Conservation (phyloP, 1,140 invertebrate genomes). For the Eueides isabella region DNA sequence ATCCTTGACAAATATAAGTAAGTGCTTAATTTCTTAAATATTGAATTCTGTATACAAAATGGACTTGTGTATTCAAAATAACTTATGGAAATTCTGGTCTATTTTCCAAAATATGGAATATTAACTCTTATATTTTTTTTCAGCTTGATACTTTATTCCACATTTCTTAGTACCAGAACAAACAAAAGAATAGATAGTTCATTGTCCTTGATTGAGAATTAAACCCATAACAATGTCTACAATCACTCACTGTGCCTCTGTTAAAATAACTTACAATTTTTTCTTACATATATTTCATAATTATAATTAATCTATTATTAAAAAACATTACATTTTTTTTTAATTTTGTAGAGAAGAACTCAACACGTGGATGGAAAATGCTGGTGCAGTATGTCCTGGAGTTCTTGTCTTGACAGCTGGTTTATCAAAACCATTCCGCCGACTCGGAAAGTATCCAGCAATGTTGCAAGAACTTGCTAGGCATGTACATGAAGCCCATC, state of each 20-base stretch:
- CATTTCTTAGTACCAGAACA: no score
- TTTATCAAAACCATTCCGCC: constrained; percentile 96
- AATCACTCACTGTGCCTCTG: no score
- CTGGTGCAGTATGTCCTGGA: constrained; percentile 91
- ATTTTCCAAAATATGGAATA: no score
- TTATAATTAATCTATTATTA: background rate
- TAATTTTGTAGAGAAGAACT: constrained; percentile 88
- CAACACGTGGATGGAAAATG: constrained; percentile 93
- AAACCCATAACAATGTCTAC: no score
- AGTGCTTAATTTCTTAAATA: constrained; percentile 48
- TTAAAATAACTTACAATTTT: background rate
- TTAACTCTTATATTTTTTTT: no score
- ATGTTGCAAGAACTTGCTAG: constrained; percentile 97
- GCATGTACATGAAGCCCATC: constrained; percentile 97
- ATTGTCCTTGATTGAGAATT: no score
- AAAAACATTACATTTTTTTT: background rate
- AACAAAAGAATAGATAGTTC: no score
- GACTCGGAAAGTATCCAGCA: constrained; percentile 96
- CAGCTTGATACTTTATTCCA: no score
- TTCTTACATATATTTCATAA: no score
- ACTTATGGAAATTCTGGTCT: no score
- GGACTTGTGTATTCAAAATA: background rate
- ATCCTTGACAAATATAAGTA: constrained; percentile 95
- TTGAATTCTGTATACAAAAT: no score
- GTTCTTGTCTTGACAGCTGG: constrained; percentile 95